phyloP scores from a whole-genome alignment of 2,797 vertebrate genomes.

The Microctenopoma steveboyesi region DNA sequence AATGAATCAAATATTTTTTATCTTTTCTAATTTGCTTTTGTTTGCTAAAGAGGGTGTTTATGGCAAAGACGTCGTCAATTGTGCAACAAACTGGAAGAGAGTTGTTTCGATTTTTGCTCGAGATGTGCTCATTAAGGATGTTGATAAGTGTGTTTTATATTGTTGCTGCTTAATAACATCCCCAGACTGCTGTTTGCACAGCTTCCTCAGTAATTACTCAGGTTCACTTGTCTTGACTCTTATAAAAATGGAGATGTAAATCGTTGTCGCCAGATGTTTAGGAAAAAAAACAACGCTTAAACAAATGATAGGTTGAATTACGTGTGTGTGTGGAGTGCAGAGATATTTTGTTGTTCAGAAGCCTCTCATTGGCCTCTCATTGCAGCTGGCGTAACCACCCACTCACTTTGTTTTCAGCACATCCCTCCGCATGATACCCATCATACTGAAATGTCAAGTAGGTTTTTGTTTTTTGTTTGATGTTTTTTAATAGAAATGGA shows the following conservation, averaged over 20 bases:
- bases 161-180: conserved; percentile 45
- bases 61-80: conserved; percentile 10
- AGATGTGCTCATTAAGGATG: conserved; percentile 48
- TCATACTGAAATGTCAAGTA: conserved; percentile 22
- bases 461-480: not conserved
- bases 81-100: conserved; percentile 11
- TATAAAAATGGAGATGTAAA: conserved; percentile 46
- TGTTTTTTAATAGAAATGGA: conserved; percentile 24
- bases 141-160: conserved; percentile 56
- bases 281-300: conserved; percentile 4
- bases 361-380: conserved; percentile 49
- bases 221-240: conserved; percentile 54
- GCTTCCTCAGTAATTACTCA: conserved; percentile 59
- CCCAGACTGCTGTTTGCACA: conserved; percentile 43
- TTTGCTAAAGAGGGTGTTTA: conserved; percentile 21
- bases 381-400: conserved; percentile 14
- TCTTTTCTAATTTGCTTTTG: not conserved
- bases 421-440: conserved; percentile 8
- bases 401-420: conserved; percentile 3
- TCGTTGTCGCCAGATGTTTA: conserved; percentile 41
- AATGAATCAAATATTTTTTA: not conserved
- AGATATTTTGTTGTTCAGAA: conserved; percentile 46
- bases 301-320: conserved; percentile 18
- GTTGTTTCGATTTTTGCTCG: conserved; percentile 25
- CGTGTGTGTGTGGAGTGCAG: conserved; percentile 24